A percentile compares a stretch with the other conserved stretches of the same genome.
Conservation (phyloP, 2,113 vertebrate genomes). For the Scomber japonicus region DNA sequence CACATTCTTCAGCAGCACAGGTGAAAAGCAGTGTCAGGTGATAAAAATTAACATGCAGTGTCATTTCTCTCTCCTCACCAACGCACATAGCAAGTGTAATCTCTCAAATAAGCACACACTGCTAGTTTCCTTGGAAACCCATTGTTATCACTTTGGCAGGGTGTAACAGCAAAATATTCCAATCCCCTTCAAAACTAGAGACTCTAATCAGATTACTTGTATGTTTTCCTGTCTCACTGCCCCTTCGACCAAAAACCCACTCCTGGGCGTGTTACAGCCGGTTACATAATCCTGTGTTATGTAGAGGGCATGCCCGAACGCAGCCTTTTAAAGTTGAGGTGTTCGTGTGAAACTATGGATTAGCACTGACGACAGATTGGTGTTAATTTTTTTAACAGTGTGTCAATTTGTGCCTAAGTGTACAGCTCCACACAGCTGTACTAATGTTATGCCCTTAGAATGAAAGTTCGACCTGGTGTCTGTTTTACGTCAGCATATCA, state of each 20-base stretch:
- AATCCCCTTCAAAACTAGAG: constrained; percentile 12
- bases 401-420: not conserved
- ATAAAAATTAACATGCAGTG: not conserved
- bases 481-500: not conserved
- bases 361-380: not conserved
- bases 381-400: not conserved
- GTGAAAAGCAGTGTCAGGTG: constrained; percentile 4
- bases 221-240: constrained; percentile 48
- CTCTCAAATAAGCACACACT: constrained; percentile 7
- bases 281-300: constrained; percentile 61
- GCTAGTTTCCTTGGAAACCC: constrained; percentile 54
- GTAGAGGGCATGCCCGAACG: constrained; percentile 60
- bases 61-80: not conserved
- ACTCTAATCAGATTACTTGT: constrained; percentile 57
- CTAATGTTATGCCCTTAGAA: not conserved
- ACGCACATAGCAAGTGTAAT: constrained; percentile 1
- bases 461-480: not conserved
- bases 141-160: constrained; percentile 40
- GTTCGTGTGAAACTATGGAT: constrained; percentile 18
- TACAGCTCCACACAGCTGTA: not conserved
- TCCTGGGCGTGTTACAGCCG: constrained; percentile 57
- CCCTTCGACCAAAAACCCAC: constrained; percentile 32
- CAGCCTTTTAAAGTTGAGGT: constrained; percentile 10
- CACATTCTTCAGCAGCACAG: not conserved
- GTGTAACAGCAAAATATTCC: constrained; percentile 43